Base-by-base conservation (phyloP, 2,888 invertebrate genomes). In the Pterobdella sp. region DNA sequence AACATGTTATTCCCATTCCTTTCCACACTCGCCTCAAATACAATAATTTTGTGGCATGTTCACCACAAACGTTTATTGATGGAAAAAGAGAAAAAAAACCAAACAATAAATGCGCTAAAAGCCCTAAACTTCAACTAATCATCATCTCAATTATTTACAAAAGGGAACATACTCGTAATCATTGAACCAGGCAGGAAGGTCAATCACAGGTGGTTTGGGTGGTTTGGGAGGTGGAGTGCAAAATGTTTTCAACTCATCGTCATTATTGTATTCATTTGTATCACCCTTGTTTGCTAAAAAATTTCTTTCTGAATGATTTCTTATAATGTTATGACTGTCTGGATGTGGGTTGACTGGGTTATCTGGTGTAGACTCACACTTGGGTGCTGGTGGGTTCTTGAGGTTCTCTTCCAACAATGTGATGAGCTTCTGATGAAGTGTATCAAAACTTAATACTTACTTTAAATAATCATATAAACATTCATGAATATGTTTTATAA, bases 141-240 rank as follows among this genome's bases (percentile, higher is more conserved):
- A 18, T 18, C 14, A 49, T 49, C 52, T 18, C 52, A 14, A 49
- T 49, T 18, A 18, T 18, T 18, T 18, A 49, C 18, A 49, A 49
- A 49, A 63, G n/a, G 31, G n/a, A 29, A 29, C 63, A 31, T 10
- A 71, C 71, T 56, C 71, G 10, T 71, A 34, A 35, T 34, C 10
- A 63, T 56, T 34, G 34, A 35, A 35, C 63, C 60, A 63, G 1
- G 71, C 56, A 34, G 71, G 71, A 3, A 71, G 34, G 36, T 56
- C 60, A 3, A 71, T 34, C 26, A 56, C 35, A 22, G 29, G 60
- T 7, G 71, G 71, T 18, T 49, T 71, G 36, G 71, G 71, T 1
- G 71, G 71, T 63, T 71, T 71, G 1, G 71, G 71, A 4, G 71
- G 71, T 1, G 71, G 71, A 22, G 26, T 4, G n/a, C 14, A 49